Conservation (phyloP, 2,113 vertebrate genomes). For the Gallinago paraguaiae region DNA sequence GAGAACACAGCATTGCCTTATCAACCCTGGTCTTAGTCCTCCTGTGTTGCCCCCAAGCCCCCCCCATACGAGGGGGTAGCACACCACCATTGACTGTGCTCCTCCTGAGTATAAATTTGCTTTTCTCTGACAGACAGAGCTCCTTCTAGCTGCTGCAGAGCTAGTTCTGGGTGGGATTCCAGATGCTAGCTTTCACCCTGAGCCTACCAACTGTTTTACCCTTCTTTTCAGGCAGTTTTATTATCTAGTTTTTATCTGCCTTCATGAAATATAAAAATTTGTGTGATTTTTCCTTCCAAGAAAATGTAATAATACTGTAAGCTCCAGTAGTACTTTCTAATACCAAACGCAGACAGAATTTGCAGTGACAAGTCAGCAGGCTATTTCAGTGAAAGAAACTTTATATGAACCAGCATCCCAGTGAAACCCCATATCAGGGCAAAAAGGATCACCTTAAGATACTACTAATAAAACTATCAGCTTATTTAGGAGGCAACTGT, state of each 20-base stretch:
- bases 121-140: background rate
- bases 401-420: background rate
- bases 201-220: background rate
- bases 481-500: background rate
- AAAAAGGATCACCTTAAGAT: background rate
- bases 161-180: background rate
- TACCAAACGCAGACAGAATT: background rate
- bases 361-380: background rate
- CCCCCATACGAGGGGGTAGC: rapidly evolving
- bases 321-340: background rate
- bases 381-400: background rate
- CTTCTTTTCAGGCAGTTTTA: background rate
- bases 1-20: background rate
- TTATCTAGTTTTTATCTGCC: background rate
- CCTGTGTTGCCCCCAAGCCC: rapidly evolving
- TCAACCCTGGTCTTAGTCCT: background rate
- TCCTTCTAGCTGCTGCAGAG: background rate
- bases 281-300: background rate
- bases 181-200: background rate
- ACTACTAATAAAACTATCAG: background rate
- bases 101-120: background rate
- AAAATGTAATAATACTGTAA: background rate
- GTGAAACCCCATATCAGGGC: background rate
- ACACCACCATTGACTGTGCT: background rate
- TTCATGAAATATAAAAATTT: background rate